phyloP scores from a whole-genome alignment of 2,113 vertebrate genomes.

The Thermophis baileyi region DNA sequence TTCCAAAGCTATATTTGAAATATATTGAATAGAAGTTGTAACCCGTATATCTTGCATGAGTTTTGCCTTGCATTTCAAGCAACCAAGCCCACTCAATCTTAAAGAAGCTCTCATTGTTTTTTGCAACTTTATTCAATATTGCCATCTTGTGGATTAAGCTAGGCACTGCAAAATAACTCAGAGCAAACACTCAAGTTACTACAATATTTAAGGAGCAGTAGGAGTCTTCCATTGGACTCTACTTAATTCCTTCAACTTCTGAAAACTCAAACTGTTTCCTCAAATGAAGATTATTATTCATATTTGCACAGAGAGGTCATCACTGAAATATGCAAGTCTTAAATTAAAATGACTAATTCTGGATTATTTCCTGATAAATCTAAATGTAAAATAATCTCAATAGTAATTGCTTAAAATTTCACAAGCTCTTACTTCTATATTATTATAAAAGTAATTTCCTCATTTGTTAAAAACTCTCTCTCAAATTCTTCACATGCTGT shows the following conservation, averaged over 20 bases:
- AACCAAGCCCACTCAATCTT: not conserved
- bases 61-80: not conserved
- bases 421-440: not conserved
- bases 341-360: not conserved
- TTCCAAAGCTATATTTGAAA: not conserved
- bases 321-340: not conserved
- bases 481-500: not conserved
- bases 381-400: not conserved
- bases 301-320: not conserved
- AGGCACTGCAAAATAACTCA: not conserved
- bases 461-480: not conserved
- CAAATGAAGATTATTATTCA: not conserved
- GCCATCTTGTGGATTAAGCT: slow-evolving; percentile 46
- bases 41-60: not conserved
- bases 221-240: not conserved
- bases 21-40: not conserved
- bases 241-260: not conserved
- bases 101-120: rapidly evolving
- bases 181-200: not conserved
- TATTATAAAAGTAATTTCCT: not conserved
- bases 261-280: not conserved
- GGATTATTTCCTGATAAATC: not conserved
- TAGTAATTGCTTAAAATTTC: not conserved
- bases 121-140: slow-evolving; percentile 27
- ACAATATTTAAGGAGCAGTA: not conserved